A percentile compares a stretch with the other conserved stretches of the same genome.
phyloP scores from a whole-genome alignment of 2,113 vertebrate genomes.

The Solea senegalensis region DNA sequence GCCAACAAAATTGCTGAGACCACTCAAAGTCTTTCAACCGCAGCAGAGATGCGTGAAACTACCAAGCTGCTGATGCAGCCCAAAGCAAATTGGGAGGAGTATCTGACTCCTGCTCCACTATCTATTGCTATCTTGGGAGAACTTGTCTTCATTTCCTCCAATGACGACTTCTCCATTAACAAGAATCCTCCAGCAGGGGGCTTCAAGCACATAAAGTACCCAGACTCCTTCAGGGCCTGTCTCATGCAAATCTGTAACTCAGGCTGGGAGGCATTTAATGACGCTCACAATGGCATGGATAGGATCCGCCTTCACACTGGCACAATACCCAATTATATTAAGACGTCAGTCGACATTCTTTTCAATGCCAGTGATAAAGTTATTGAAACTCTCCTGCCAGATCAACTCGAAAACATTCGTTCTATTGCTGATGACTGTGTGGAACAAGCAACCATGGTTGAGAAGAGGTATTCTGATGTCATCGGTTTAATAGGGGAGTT shows the following conservation, averaged over 20 bases:
- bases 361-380: neutral
- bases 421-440: neutral
- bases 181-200: neutral
- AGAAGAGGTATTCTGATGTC: neutral
- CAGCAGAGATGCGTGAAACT: neutral
- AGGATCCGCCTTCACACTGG: neutral
- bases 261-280: neutral
- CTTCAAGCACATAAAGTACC: neutral
- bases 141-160: neutral
- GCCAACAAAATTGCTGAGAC: neutral
- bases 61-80: constrained; percentile 3
- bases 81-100: neutral
- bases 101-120: constrained; percentile 1
- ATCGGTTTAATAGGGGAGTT: neutral
- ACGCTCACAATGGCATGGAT: neutral
- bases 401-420: neutral
- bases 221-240: constrained; percentile 10
- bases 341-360: neutral
- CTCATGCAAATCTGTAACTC: constrained; percentile 5
- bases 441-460: neutral
- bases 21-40: neutral
- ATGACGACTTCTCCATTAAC: neutral
- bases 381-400: neutral
- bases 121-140: neutral
- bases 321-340: neutral